phyloP scores from a whole-genome alignment of 2,888 invertebrate genomes.

The Himalopsyche anomala region DNA sequence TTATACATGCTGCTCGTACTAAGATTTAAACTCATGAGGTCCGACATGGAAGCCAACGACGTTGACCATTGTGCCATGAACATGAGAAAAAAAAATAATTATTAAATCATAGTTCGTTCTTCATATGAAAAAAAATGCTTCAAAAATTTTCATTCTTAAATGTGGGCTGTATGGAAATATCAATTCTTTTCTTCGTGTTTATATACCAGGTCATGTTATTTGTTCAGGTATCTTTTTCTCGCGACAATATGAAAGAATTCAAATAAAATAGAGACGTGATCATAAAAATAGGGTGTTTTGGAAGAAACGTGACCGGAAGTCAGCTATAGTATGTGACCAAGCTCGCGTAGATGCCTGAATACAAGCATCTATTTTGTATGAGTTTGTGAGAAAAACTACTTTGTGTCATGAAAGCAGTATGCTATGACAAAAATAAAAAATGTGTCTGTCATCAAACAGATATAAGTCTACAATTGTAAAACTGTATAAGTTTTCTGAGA shows the following conservation, averaged over 20 bases:
- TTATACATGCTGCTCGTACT: no score
- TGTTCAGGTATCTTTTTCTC: constrained; percentile 8
- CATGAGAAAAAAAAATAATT: no score
- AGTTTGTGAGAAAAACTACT: not conserved
- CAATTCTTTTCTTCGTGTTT: not conserved
- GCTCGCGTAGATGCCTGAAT: not conserved
- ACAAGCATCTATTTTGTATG: not conserved
- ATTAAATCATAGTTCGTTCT: no score
- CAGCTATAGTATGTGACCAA: constrained; percentile 3
- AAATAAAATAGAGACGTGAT: constrained; percentile 60
- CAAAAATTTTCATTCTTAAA: not conserved
- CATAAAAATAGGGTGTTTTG: constrained; percentile 39
- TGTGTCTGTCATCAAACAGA: not conserved
- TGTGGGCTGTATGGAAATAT: not conserved
- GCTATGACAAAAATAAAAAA: not conserved
- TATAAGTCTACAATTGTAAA: not conserved
- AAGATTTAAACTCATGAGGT: no score
- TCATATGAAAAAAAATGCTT: not conserved
- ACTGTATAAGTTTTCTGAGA: no score
- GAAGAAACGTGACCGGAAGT: constrained; percentile 34
- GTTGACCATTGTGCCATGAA: no score
- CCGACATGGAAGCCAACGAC: no score
- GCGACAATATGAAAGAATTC: constrained; percentile 58
- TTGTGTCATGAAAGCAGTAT: not conserved
- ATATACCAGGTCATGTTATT: not conserved